Conservation (phyloP, 2,888 invertebrate genomes). For the Meiosimyza platycephala region DNA sequence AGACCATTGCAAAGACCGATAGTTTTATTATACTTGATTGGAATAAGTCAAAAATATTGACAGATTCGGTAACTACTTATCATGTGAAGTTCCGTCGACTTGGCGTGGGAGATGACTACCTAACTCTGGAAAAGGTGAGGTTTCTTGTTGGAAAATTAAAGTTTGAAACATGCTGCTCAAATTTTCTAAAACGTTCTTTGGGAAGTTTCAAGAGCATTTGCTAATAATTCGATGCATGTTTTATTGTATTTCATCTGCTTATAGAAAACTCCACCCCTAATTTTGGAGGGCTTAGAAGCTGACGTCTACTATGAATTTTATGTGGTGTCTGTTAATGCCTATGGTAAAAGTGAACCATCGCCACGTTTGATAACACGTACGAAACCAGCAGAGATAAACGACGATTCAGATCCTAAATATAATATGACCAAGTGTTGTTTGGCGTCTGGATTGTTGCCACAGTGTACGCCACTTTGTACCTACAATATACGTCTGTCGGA, state of each 20-base stretch:
- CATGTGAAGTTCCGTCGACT: constrained; percentile 73
- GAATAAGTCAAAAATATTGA: constrained; percentile 77
- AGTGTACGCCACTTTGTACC: constrained; percentile 82
- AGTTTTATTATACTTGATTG: constrained; percentile 84
- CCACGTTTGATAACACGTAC: constrained; percentile 82
- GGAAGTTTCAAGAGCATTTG: too few relatives aligned
- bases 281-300: constrained; percentile 79
- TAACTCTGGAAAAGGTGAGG: constrained; percentile 68
- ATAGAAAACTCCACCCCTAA: constrained; percentile 76
- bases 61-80: constrained; percentile 78
- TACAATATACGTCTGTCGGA: constrained; percentile 87
- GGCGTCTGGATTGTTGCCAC: constrained; percentile 71
- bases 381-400: constrained; percentile 63
- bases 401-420: constrained; percentile 71
- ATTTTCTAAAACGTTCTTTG: too few relatives aligned
- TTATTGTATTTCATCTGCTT: constrained; percentile 8
- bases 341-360: constrained; percentile 82
- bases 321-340: constrained; percentile 82
- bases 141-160: constrained; percentile 30
- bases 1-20: constrained; percentile 79
- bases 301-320: constrained; percentile 84
- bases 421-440: constrained; percentile 85
- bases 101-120: constrained; percentile 71
- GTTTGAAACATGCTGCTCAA: neutral
- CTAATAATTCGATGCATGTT: neutral